phyloP scores from a whole-genome alignment of 1,140 invertebrate species.

The Cheumatopsyche charites region DNA sequence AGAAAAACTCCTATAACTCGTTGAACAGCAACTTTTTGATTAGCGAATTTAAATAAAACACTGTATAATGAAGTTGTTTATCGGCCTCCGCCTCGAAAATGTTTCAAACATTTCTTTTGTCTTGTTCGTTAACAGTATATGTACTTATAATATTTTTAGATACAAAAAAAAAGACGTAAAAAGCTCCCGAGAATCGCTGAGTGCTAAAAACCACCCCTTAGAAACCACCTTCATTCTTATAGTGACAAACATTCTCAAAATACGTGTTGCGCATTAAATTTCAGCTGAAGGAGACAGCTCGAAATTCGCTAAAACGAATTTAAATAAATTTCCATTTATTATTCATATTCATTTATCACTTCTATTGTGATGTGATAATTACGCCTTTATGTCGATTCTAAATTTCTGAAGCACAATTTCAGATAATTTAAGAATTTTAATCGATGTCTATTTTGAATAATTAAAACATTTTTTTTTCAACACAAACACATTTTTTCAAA shows the following conservation, averaged over 20 bases:
- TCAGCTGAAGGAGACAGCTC: not conserved
- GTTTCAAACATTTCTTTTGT: not conserved
- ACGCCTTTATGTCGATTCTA: no score
- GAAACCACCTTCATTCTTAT: no score
- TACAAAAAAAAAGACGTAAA: not conserved
- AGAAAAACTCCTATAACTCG: constrained; percentile 1
- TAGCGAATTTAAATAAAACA: constrained; percentile 4
- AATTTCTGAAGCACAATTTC: no score
- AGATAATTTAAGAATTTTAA: no score
- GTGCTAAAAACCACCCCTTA: not conserved
- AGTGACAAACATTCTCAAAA: not conserved
- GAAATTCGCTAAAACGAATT: not conserved
- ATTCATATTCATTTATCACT: not conserved
- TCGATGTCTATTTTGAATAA: no score
- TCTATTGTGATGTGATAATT: no score
- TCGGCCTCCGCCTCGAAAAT: not conserved
- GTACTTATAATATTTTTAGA: not conserved
- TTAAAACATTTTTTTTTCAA: no score
- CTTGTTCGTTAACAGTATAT: no score
- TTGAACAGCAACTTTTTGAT: constrained; percentile 7
- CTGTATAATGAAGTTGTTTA: constrained; percentile 8
- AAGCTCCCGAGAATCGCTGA: not conserved
- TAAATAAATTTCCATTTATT: constrained; percentile 14
- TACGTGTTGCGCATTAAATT: constrained; percentile 13
- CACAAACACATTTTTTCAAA: no score